Percentiles rank a stretch among this genome's conserved stretches.
Conservation (phyloP, 2,113 vertebrate species). For the Erythrocercus mccallii region DNA sequence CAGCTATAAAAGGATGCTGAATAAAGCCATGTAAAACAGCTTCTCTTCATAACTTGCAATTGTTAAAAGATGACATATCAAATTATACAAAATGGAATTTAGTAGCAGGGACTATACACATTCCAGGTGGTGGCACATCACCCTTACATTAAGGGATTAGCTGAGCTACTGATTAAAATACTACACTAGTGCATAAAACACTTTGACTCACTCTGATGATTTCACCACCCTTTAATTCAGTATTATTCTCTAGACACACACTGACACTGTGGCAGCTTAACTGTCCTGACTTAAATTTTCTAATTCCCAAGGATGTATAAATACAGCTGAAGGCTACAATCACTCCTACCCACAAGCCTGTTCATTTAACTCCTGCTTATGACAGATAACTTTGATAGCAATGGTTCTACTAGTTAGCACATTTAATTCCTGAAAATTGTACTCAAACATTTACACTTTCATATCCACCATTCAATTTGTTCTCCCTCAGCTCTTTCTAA, state of each 20-base stretch:
- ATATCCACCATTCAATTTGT: not conserved
- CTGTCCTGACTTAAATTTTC: not conserved
- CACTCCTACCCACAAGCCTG: not conserved
- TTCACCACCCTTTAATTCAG: not conserved
- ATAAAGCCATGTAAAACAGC: not conserved
- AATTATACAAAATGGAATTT: not conserved
- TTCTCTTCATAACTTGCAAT: not conserved
- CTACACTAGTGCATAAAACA: not conserved
- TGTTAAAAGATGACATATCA: not conserved
- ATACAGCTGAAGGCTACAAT: not conserved
- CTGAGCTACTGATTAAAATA: not conserved
- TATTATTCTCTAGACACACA: not conserved
- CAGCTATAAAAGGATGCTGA: not conserved
- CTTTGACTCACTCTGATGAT: not conserved
- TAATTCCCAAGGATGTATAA: not conserved
- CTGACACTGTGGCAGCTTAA: not conserved
- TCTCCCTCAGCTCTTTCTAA: not conserved
- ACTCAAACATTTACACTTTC: not conserved
- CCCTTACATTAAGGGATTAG: not conserved
- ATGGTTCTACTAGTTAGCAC: not conserved
- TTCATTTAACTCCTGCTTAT: not conserved
- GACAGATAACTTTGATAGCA: not conserved
- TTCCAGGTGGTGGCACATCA: not conserved
- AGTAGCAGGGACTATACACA: not conserved
- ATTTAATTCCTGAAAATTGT: not conserved